Percentiles rank a stretch among this genome's conserved stretches.
phyloP scores from a whole-genome alignment of 1,140 invertebrate species.

The Drosophila repleta region DNA sequence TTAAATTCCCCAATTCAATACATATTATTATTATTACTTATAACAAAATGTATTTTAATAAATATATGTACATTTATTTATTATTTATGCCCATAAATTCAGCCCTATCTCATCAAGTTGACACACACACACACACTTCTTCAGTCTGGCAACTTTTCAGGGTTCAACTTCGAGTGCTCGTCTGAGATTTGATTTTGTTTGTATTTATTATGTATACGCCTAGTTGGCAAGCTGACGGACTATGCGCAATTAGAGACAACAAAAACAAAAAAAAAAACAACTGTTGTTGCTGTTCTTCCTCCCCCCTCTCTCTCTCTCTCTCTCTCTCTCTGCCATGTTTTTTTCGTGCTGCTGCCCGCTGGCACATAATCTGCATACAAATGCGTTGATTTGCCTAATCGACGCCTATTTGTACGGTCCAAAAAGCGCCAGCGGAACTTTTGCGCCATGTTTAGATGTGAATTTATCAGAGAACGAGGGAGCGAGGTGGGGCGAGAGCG shows the following conservation, averaged over 20 bases:
- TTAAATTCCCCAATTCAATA: too few relatives aligned
- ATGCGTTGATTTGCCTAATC: conserved; percentile 82
- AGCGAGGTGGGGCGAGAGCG: neutral
- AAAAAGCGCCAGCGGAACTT: conserved; percentile 50
- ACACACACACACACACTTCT: too few relatives aligned
- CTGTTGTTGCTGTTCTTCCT: neutral
- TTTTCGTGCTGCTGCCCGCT: conserved; percentile 33
- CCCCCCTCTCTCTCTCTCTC: neutral
- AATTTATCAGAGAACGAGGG: conserved; percentile 48
- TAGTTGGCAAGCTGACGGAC: conserved; percentile 60
- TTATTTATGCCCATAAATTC: too few relatives aligned
- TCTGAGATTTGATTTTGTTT: conserved; percentile 28
- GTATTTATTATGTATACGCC: conserved; percentile 66
- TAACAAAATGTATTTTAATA: too few relatives aligned
- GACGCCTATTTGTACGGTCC: conserved; percentile 74
- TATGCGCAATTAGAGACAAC: conserved; percentile 70
- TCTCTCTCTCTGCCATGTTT: neutral
- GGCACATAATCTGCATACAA: conserved; percentile 81
- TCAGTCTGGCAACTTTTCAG: too few relatives aligned
- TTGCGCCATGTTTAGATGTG: conserved; percentile 59
- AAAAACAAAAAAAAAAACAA: conserved; percentile 39
- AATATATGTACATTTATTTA: too few relatives aligned
- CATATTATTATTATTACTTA: too few relatives aligned
- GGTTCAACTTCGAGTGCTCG: conserved; percentile 16
- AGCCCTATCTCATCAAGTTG: too few relatives aligned